Evolutionary conservation across 2,888 invertebrate genomes (phyloP).

Genomic region (Liopterus haemorrhoidalis): DNA sequence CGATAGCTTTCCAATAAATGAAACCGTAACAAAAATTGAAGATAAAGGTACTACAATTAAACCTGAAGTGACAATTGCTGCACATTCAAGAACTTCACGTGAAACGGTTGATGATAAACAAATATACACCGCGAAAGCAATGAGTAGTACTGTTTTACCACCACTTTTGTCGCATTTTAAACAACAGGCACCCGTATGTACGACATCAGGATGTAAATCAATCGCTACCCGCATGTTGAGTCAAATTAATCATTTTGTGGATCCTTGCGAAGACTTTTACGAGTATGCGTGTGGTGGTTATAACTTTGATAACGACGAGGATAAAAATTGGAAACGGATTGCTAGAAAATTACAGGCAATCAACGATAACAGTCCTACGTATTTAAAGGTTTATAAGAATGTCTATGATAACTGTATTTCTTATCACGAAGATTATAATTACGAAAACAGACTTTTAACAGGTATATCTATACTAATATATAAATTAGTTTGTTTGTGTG

Average conservation of each 20-base stretch:
- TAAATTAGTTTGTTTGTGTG: no score
- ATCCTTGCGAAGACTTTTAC: conserved; percentile 38
- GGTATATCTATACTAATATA: no score
- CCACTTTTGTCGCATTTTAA: not conserved
- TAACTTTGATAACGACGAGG: conserved; percentile 21
- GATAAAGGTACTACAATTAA: no score
- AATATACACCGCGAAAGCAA: no score
- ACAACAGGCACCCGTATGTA: conserved; percentile 25
- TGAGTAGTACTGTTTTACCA: no score
- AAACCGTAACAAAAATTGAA: no score
- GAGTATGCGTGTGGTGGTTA: conserved; percentile 36
- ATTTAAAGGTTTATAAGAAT: conserved; percentile 27
- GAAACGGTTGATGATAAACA: no score
- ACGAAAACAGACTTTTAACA: conserved; percentile 28
- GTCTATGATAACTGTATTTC: conserved; percentile 36
- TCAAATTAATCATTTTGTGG: conserved; percentile 33
- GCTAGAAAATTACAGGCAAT: conserved; percentile 27
- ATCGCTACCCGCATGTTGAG: conserved; percentile 34
- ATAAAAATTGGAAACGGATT: conserved; percentile 26
- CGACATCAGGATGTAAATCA: conserved; percentile 30
- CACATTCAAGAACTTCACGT: no score
- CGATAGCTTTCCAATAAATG: no score
- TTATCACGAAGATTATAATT: conserved; percentile 34
- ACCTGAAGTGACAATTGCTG: no score
- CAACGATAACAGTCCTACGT: conserved; percentile 13